Evolutionary conservation across 2,797 vertebrate species (phyloP).

Genomic region (Sylvilagus floridanus): DNA sequence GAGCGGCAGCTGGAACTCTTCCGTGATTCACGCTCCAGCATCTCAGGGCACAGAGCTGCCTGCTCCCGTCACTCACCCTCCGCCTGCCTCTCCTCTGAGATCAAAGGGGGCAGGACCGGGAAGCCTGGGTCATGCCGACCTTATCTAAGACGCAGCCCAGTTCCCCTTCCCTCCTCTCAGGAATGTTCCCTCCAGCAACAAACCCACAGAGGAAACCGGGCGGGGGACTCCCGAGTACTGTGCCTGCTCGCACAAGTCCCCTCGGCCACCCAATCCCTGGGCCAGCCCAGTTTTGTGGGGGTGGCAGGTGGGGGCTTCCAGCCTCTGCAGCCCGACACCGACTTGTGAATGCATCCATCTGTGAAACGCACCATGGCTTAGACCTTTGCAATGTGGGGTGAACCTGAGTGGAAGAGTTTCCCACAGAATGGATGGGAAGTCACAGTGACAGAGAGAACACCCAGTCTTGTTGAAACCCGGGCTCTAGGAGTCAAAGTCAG

Average conservation of each 20-base stretch:
- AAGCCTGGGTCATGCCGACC: background rate
- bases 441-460: background rate
- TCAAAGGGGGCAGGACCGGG: slow-evolving; percentile 12
- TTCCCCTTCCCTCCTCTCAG: slow-evolving; percentile 27
- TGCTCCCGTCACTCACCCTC: background rate
- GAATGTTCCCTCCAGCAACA: slow-evolving; percentile 21
- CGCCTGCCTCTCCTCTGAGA: background rate
- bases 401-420: slow-evolving; percentile 1
- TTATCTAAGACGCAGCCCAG: slow-evolving; percentile 14
- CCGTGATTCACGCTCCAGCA: slow-evolving; percentile 15
- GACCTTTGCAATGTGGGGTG: background rate
- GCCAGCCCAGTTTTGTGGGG: background rate
- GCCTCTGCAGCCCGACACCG: background rate
- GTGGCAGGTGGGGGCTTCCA: too few species aligned
- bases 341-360: background rate
- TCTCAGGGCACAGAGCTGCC: slow-evolving; percentile 14
- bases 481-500: slow-evolving; percentile 9
- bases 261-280: background rate
- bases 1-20: slow-evolving; percentile 4
- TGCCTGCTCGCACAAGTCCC: background rate
- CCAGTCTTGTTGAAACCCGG: background rate
- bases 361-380: background rate
- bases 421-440: background rate
- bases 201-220: background rate
- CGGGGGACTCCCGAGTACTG: background rate